phyloP scores from a whole-genome alignment of 2,113 vertebrate species.

The Entomyzon cyanotis region DNA sequence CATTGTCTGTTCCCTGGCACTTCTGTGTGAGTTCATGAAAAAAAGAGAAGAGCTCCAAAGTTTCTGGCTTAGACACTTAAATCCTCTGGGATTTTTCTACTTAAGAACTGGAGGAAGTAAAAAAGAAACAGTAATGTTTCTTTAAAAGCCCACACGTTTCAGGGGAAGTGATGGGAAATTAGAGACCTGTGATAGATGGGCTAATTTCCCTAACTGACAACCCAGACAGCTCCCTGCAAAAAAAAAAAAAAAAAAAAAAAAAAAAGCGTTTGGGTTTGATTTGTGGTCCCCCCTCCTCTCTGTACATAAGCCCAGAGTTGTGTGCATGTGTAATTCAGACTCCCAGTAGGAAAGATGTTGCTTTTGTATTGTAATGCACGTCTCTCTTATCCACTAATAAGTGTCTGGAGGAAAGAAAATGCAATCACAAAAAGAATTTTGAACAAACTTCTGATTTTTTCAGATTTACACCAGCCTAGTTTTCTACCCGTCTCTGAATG shows the following conservation, averaged over 20 bases:
- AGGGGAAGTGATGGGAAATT: conserved; percentile 24
- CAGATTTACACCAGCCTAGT: neutral
- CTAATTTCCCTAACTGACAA: conserved; percentile 50
- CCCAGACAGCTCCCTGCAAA: neutral
- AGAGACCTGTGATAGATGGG: neutral
- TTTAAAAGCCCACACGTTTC: conserved; percentile 25
- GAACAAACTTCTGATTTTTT: neutral
- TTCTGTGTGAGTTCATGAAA: neutral
- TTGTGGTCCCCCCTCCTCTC: neutral
- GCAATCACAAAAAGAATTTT: neutral
- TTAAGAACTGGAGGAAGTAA: neutral
- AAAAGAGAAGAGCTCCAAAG: neutral
- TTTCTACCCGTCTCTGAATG: neutral
- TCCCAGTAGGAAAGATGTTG: neutral
- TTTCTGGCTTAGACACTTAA: neutral
- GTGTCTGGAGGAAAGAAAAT: neutral
- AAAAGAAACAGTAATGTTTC: conserved; percentile 16
- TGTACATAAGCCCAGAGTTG: rapidly evolving
- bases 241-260: neutral
- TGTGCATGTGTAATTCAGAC: neutral
- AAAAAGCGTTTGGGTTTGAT: conserved; percentile 8
- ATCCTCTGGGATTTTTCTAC: neutral
- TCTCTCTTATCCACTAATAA: neutral
- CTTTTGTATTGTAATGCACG: neutral
- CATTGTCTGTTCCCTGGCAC: rapidly evolving